Conservation (phyloP, 2,888 invertebrate species). For the Apocheima hispidaria region DNA sequence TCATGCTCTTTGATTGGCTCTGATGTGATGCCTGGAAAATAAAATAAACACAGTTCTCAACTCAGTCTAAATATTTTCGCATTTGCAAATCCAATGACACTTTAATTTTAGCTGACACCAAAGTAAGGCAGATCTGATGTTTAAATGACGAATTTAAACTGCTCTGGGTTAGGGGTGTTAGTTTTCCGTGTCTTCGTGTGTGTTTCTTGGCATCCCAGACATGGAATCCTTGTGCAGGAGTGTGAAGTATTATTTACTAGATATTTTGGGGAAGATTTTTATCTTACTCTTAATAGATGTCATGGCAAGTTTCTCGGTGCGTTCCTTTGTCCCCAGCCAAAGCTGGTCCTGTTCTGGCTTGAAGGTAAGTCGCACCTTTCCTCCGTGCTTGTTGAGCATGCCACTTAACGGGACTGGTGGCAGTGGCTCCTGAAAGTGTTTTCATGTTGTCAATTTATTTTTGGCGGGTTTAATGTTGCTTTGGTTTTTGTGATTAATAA, state of each 20-base stretch:
- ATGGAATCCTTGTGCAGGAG: too few relatives aligned
- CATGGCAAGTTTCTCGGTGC: conserved; percentile 96
- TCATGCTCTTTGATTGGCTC: conserved; percentile 96
- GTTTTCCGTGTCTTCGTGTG: too few relatives aligned
- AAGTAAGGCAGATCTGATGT: too few relatives aligned
- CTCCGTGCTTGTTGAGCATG: conserved; percentile 96
- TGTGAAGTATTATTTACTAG: too few relatives aligned
- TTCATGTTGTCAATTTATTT: not conserved
- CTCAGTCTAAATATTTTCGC: too few relatives aligned
- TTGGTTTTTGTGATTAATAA: not conserved
- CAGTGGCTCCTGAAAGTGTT: conserved; percentile 88
- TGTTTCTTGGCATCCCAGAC: too few relatives aligned
- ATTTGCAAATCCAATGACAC: too few relatives aligned
- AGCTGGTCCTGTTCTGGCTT: conserved; percentile 96
- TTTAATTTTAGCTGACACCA: too few relatives aligned
- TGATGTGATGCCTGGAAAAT: conserved; percentile 83
- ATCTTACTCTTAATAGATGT: conserved; percentile 92
- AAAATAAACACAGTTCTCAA: not conserved
- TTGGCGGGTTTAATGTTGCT: not conserved
- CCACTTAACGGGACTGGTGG: conserved; percentile 94
- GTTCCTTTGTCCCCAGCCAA: conserved; percentile 97
- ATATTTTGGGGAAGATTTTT: not conserved
- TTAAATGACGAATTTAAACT: too few relatives aligned
- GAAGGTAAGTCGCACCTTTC: conserved; percentile 96
- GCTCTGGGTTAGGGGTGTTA: too few relatives aligned